phyloP scores from a whole-genome alignment of 2,113 vertebrate species.

The Anoura caudifer region DNA sequence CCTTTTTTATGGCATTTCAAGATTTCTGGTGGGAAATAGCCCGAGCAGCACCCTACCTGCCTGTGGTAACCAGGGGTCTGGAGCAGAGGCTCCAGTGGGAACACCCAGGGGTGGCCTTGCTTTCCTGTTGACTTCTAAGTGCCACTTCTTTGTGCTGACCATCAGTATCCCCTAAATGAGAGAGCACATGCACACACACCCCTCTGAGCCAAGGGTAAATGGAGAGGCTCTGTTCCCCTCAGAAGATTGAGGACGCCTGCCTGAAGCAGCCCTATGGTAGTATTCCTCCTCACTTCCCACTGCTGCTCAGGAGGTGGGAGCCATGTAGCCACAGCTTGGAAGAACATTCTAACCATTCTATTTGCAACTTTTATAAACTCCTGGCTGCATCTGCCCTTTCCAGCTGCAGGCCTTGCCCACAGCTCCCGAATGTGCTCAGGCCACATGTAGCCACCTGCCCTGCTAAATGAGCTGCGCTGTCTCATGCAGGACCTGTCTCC shows the following conservation, averaged over 20 bases:
- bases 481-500: accelerated
- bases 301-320: neutral
- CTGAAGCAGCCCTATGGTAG: too few species aligned
- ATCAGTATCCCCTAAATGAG: neutral
- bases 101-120: neutral
- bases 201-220: neutral
- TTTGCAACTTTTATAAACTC: neutral
- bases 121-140: neutral
- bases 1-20: neutral
- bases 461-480: neutral
- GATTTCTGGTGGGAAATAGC: neutral
- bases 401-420: neutral
- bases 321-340: accelerated
- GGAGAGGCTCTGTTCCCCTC: neutral
- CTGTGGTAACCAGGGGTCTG: accelerated
- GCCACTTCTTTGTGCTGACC: neutral
- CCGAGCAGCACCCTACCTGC: neutral
- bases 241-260: neutral
- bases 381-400: accelerated
- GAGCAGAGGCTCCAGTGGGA: neutral
- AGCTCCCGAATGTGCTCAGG: neutral
- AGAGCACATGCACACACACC: too few species aligned
- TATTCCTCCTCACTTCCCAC: neutral
- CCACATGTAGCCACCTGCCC: accelerated
- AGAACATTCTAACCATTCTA: neutral